A percentile compares a stretch with the other conserved stretches of the same genome.
phyloP scores from a whole-genome alignment of 2,113 vertebrate species.

The Hippoglossus stenolepis region DNA sequence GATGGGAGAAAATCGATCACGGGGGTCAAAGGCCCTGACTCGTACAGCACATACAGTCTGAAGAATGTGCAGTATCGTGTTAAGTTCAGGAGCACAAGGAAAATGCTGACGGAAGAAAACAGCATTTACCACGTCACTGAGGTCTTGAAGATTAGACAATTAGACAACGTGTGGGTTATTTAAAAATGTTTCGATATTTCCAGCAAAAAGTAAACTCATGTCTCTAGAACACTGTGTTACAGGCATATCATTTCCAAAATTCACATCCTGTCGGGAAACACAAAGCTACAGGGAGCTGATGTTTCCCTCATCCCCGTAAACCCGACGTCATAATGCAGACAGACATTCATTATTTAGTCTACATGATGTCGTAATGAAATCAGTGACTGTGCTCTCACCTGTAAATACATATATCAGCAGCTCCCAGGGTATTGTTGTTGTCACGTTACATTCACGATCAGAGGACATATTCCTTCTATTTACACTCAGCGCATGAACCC shows the following conservation, averaged over 20 bases:
- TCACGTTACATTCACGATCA: background rate
- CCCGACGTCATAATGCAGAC: background rate
- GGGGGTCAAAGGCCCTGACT: background rate
- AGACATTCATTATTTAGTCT: slow-evolving; percentile 1
- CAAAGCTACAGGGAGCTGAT: background rate
- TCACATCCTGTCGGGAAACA: too few species aligned
- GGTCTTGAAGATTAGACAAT: too few species aligned
- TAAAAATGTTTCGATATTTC: too few species aligned
- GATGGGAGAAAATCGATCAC: slow-evolving; percentile 12
- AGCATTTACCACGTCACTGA: too few species aligned
- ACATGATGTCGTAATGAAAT: background rate
- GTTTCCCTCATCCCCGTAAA: background rate
- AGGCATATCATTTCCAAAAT: too few species aligned
- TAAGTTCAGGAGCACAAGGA: background rate
- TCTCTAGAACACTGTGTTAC: too few species aligned
- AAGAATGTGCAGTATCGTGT: background rate
- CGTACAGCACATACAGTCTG: background rate
- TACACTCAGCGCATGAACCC: background rate
- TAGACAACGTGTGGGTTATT: too few species aligned
- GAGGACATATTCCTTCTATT: background rate
- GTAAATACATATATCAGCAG: slow-evolving; percentile 7
- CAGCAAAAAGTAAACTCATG: too few species aligned
- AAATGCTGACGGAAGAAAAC: background rate
- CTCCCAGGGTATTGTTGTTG: background rate
- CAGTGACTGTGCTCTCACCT: background rate